A percentile compares a stretch with the other conserved stretches of the same genome.
Evolutionary conservation across 2,113 vertebrate species (phyloP).

Genomic region (Salvator merianae): DNA sequence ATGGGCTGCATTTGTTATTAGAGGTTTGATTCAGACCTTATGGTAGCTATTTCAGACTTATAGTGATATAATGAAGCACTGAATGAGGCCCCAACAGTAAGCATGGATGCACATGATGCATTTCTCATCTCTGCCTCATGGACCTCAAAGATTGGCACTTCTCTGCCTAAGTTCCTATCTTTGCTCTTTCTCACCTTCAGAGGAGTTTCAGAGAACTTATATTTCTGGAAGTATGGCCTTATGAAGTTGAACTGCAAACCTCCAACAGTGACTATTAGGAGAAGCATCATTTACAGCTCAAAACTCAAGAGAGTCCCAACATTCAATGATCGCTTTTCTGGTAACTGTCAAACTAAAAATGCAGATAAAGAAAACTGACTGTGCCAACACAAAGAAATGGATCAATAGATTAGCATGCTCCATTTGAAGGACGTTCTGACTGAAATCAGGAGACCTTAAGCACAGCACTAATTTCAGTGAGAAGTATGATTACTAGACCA

Average conservation of each 20-base stretch:
- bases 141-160: slow-evolving; percentile 25
- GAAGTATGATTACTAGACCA: no score
- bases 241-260: background rate
- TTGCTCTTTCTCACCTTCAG: background rate
- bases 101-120: slow-evolving; percentile 16
- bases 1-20: background rate
- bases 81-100: background rate
- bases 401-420: background rate
- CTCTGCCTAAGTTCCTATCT: slow-evolving; percentile 17
- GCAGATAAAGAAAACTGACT: background rate
- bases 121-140: slow-evolving; percentile 23
- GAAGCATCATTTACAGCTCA: background rate
- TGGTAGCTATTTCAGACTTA: no score
- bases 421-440: background rate
- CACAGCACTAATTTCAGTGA: no score
- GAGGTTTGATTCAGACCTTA: background rate
- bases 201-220: background rate
- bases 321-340: background rate
- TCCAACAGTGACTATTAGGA: background rate
- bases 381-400: background rate
- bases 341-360: background rate
- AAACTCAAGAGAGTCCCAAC: no score
- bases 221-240: background rate
- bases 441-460: no score
- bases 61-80: background rate